phyloP scores from a whole-genome alignment of 2,113 vertebrate species.

The Strigops habroptila region DNA sequence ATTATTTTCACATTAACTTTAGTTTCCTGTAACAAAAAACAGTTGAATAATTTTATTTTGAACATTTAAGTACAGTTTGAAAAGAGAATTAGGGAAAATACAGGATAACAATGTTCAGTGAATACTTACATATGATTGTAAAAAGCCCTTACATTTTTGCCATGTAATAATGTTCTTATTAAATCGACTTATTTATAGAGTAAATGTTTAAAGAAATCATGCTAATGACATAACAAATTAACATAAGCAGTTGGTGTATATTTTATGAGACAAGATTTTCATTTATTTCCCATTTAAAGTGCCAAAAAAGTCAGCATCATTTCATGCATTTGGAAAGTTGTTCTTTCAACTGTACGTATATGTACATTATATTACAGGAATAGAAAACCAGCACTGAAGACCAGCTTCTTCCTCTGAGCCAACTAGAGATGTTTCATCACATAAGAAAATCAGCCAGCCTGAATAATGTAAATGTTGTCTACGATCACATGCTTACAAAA shows the following conservation, averaged over 20 bases:
- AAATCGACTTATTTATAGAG: not conserved
- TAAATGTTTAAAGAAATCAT: not conserved
- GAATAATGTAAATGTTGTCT: not conserved
- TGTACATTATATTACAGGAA: not conserved
- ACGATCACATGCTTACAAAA: not conserved
- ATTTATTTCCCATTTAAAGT: not conserved
- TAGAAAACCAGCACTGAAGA: not conserved
- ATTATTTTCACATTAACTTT: conserved; percentile 17
- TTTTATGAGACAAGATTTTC: not conserved
- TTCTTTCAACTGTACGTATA: not conserved
- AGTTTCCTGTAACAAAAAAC: not conserved
- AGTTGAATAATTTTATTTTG: not conserved
- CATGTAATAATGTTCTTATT: not conserved
- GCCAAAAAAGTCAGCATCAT: not conserved
- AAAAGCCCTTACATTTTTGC: not conserved
- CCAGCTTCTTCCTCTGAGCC: not conserved
- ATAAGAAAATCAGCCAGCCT: not conserved
- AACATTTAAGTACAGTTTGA: not conserved
- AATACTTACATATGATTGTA: not conserved
- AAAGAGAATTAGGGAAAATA: not conserved
- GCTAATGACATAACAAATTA: not conserved
- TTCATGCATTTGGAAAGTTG: not conserved
- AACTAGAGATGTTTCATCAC: not conserved
- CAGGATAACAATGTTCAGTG: not conserved
- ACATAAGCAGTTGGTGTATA: not conserved